phyloP scores from a whole-genome alignment of 2,113 vertebrate genomes.

The Megalops atlanticus region DNA sequence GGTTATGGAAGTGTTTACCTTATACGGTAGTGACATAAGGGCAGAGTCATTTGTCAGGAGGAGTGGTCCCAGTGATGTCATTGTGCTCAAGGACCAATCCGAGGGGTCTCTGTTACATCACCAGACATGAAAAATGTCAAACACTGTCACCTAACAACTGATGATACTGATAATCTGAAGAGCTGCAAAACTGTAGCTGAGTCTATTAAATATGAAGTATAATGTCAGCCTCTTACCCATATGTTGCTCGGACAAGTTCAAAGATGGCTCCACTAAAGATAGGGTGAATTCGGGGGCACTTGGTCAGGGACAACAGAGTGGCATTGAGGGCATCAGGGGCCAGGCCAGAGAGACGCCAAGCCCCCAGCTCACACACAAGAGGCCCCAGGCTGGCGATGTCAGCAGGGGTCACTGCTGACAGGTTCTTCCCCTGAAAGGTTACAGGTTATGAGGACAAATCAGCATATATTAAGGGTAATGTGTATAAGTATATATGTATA shows the following conservation, averaged over 20 bases:
- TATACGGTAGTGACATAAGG: conserved; percentile 48
- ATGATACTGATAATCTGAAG: not conserved
- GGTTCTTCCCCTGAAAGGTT: conserved; percentile 46
- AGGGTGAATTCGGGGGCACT: conserved; percentile 53
- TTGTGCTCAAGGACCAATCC: conserved; percentile 54
- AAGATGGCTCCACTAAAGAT: conserved; percentile 44
- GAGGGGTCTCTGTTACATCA: conserved; percentile 53
- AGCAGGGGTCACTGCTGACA: conserved; percentile 45
- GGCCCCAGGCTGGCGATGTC: conserved; percentile 53
- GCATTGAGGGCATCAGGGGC: conserved; percentile 38
- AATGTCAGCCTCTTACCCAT: conserved; percentile 55
- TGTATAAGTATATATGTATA: no score
- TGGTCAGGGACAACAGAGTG: conserved; percentile 52
- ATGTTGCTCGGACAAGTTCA: conserved; percentile 48
- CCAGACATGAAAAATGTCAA: not conserved
- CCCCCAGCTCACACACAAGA: conserved; percentile 59
- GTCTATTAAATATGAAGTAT: not conserved
- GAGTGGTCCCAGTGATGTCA: conserved; percentile 55
- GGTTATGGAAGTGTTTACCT: conserved; percentile 43
- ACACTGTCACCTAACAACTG: not conserved
- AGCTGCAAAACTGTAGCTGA: not conserved
- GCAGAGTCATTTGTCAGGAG: conserved; percentile 50
- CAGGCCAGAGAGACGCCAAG: conserved; percentile 52
- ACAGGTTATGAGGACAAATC: conserved; percentile 20
- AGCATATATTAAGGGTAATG: not conserved